Conservation (phyloP, 2,797 vertebrate genomes). For the Pantherophis alleghaniensis region DNA sequence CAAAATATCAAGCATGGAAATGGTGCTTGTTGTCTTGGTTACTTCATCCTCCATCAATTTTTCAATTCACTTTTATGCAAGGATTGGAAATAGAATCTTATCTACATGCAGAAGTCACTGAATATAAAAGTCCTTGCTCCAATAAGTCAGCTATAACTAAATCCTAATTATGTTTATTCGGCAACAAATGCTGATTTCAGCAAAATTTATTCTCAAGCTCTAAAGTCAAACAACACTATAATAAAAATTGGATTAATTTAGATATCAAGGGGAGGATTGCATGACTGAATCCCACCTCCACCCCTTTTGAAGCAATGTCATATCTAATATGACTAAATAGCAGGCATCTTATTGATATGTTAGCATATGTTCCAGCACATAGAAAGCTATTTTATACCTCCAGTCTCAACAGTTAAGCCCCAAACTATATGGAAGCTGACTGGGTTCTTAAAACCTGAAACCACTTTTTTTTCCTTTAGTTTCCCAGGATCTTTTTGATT, state of each 20-base stretch:
- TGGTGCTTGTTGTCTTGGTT: not conserved
- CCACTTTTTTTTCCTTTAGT: not conserved
- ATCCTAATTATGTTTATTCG: not conserved
- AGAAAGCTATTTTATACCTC: not conserved
- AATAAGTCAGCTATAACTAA: slow-evolving; percentile 3
- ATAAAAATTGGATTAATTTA: not conserved
- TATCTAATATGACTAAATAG: not conserved
- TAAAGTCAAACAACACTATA: not conserved
- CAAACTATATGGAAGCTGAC: not conserved
- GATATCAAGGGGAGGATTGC: not conserved
- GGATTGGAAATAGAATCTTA: not conserved
- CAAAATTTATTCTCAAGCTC: not conserved
- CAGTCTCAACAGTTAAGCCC: not conserved
- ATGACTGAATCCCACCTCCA: not conserved
- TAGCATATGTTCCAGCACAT: not conserved
- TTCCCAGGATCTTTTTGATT: not conserved
- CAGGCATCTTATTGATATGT: not conserved
- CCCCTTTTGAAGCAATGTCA: not conserved
- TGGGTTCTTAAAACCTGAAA: not conserved
- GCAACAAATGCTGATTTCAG: not conserved
- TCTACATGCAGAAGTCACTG: not conserved
- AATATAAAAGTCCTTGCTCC: not conserved
- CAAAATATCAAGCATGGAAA: not conserved
- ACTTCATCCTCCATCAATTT: not conserved
- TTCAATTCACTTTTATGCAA: slow-evolving; percentile 1